These are phyloP conservation scores for Gasterosteus nipponicus DNA, from an alignment of 2,113 vertebrate genomes.

Conservation along the genomic window DNA sequence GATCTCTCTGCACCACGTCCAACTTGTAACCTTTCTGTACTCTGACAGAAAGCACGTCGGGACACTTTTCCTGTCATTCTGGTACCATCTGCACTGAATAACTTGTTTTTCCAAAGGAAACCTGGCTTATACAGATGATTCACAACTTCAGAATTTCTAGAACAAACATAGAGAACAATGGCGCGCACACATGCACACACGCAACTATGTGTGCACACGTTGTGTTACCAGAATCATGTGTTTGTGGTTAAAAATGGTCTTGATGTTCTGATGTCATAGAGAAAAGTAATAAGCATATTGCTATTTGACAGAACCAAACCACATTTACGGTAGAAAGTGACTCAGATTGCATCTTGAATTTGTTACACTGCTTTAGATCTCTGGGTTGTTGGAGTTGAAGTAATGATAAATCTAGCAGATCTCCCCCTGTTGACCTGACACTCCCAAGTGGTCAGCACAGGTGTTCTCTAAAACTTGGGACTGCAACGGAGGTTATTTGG, in stretches of 20 bases:
- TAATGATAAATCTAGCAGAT: slow-evolving; percentile 32
- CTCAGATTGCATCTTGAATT: slow-evolving; percentile 1
- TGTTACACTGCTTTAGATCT: slow-evolving; percentile 7
- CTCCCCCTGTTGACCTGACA: slow-evolving; percentile 30
- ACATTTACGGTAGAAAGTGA: slow-evolving; percentile 5
- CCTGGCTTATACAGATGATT: not conserved
- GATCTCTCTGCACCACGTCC: slow-evolving; percentile 32
- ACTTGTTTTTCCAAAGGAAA: slow-evolving; percentile 45
- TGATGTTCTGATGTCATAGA: slow-evolving; percentile 11
- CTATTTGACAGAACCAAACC: slow-evolving; percentile 24
- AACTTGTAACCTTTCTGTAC: slow-evolving; percentile 12
- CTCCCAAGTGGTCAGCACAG: slow-evolving; percentile 43
- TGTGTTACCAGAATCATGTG: slow-evolving; percentile 23
- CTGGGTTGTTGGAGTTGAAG: slow-evolving; percentile 9
- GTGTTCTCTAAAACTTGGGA: slow-evolving; percentile 59
- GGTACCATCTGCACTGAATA: slow-evolving; percentile 8
- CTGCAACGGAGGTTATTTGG: slow-evolving; percentile 60
- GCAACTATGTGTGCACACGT: not conserved
- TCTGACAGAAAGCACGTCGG: too few relatives aligned
- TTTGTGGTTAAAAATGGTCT: slow-evolving; percentile 9
- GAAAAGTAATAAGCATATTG: not conserved
- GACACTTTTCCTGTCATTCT: slow-evolving; percentile 45
- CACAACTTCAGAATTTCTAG: not conserved
- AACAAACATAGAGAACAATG: slow-evolving; percentile 21
- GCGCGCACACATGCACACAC: slow-evolving; percentile 18